Evolutionary conservation across 2,113 vertebrate species (phyloP), one percentile per base, ranked within the genome.

Genomic region (Clarias magur): DNA sequence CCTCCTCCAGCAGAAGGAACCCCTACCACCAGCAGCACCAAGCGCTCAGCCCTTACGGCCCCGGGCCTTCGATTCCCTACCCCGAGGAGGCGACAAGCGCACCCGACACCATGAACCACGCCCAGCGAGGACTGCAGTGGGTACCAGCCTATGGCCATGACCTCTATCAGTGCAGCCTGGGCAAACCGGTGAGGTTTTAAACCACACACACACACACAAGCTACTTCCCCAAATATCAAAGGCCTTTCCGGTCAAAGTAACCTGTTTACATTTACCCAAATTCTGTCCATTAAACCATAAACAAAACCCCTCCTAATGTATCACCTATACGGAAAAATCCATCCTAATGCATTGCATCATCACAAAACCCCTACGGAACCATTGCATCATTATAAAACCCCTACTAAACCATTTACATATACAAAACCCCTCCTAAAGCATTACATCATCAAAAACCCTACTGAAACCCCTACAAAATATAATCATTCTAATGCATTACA

Each of bases 41-140:
- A 19, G 88, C 91, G 38, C 79, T 93, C 56, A 96, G 97, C 34
- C 92, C 94, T 63, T 99, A 97, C 67, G 95, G 94, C 91, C 95
- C 96, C 0, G 93, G 95, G 0, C 96, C 97, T 0, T 96, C 97
- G 88, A 93, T 97, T 70, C 96, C 98, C 67, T 99, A 98, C 88
- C 93, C 96, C 0, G 98, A 99, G 87, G 96, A 97, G 90, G 97
- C 99, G 92, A 99, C 98, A 93, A 99, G 98, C 0, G 97, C 97
- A 10, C 98, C 98, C 0, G 97, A 98, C 68, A 99, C 98, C 60
- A 98, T 99, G 95, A 97, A 89, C 34, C 53, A 93, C 93, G 89
- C 95, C 91, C 88, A 93, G 93, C 96, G 94, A 0, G 97, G 96
- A 8, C 94, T 99, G 89, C 98, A 99, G 93, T 99, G 98, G 98